Base-by-base conservation (phyloP, 1,140 invertebrate species). In the Nephila pilipes region DNA sequence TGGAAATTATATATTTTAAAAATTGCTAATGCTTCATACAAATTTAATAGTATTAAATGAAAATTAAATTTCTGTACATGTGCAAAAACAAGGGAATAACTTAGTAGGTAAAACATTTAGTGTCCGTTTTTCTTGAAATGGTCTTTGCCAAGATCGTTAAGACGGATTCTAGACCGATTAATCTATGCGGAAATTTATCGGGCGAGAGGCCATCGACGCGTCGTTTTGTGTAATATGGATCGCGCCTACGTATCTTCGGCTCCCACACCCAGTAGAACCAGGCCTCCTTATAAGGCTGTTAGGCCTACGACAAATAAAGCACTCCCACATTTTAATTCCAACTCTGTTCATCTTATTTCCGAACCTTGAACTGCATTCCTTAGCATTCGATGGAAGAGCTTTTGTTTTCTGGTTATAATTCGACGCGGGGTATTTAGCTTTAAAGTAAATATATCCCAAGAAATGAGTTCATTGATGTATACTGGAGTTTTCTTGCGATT, bases 281-380 rank as follows among this genome's bases (percentile, higher is more conserved):
- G 18, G n/a, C 63, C n/a, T 22, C 90, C 38, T 90, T 81, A 69
- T 85, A 55, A 29, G 81, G 80, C n/a, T 57, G 22, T 8, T 69
- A 57, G 55, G n/a, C 90, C 80, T 54, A 91, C 60, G 81, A 25
- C 60, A 58, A 75, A 92, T 92, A 92, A 85, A 92, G 54, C 60
- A 85, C 81, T 69, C 81, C 90, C n/a, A 91, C 90, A 91, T 83
- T 92, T 85, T 85, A 92, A 92, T 85, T 75, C 90, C 29, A 57
- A 65, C 80, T 85, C 20, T 57, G 14, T 87, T 65, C 57, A 32
- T 14, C 63, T 46, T 46, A 46, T 46, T 46, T 46, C 38, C 29
- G 55, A 32, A 25, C n/a, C 60, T 90, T 79, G 88, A 90, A 79
- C 88, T 69, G 55, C 58, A 87, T 65, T 57, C 69, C 63, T 65